Base-by-base conservation (phyloP, 2,888 invertebrate species). In the Drosophila tripunctata region DNA sequence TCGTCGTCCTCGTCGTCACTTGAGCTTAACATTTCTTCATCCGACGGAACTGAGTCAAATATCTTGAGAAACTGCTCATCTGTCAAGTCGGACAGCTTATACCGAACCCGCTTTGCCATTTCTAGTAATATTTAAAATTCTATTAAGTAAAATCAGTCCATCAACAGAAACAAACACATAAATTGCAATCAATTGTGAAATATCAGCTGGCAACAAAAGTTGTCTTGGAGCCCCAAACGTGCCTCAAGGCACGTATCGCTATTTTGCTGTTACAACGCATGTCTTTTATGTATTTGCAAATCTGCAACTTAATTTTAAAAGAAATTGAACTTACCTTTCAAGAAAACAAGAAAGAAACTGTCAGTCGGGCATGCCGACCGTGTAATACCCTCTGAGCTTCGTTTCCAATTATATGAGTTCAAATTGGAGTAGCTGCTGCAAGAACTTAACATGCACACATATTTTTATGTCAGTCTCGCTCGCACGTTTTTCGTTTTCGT, bases 41-140 rank as follows among this genome's bases (percentile, higher is more conserved):
- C 48, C 43, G 48, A 41, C 41, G n/a, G 41, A 8, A 48, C 41
- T 40, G 22, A 21, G 19, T 60, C 44, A 44, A 60, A 60, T 19
- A 52, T 24, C 2, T 45, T 47, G 35, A 52, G 41, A 17, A 60
- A 45, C 45, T 45, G 45, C 7, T 50, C 38, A 63, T 50, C 62
- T 45, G 22, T 43, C 33, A 41, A 54, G 33, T 35, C 43, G 33
- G 52, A 54, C 10, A 52, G 22, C 36, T 58, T 51, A 19, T 50
- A 58, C 24, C 50, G 58, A 36, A 48, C 21, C 27, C 45, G 21
- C 36, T 35, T 35, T 54, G 6, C 35, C 22, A 43, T 43, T 22
- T 44, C n/a, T 43, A 22, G 7, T 30, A 43, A 22, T 22, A 43
- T 54, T 40, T 17, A 30, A 15, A 30, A 15, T 52, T 43, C 27